These are phyloP conservation scores for Pionites leucogaster DNA, from an alignment of 2,113 vertebrate species.

Conservation along the genomic window DNA sequence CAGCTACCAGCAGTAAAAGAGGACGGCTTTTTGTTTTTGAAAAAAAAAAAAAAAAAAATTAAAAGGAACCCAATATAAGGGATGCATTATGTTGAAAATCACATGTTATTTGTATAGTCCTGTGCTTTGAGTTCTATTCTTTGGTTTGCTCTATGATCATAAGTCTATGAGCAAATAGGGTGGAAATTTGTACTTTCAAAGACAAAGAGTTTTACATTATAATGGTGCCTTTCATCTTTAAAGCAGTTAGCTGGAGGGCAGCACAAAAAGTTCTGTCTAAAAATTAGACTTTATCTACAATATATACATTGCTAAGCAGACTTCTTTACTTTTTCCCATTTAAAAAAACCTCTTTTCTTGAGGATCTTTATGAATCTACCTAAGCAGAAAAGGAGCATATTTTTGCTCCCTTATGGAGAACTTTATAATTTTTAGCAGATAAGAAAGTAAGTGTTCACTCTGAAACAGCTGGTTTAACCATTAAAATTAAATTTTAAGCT, in stretches of 20 bases:
- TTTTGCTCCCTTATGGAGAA: background rate
- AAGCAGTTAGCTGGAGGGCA: conserved; percentile 13
- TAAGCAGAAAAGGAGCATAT: conserved; percentile 20
- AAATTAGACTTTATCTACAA: conserved; percentile 9
- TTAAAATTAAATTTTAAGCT: conserved; percentile 2
- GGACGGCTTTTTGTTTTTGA: background rate
- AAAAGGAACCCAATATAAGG: background rate
- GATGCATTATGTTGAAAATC: background rate
- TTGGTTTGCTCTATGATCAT: background rate
- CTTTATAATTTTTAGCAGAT: background rate
- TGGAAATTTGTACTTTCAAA: background rate
- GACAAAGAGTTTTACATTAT: background rate
- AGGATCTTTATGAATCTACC: background rate
- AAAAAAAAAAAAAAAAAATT: background rate
- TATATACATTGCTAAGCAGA: conserved; percentile 7
- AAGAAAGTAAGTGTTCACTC: background rate
- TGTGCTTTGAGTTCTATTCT: background rate
- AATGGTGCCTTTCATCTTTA: conserved; percentile 23
- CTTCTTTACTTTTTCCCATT: background rate
- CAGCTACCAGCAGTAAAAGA: background rate
- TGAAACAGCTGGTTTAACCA: background rate
- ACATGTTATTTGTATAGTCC: background rate
- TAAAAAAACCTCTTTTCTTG: background rate
- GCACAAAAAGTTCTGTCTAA: conserved; percentile 25
- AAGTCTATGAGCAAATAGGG: background rate